phyloP scores from a whole-genome alignment of 2,113 vertebrate genomes.

The Nesogale talazaci region DNA sequence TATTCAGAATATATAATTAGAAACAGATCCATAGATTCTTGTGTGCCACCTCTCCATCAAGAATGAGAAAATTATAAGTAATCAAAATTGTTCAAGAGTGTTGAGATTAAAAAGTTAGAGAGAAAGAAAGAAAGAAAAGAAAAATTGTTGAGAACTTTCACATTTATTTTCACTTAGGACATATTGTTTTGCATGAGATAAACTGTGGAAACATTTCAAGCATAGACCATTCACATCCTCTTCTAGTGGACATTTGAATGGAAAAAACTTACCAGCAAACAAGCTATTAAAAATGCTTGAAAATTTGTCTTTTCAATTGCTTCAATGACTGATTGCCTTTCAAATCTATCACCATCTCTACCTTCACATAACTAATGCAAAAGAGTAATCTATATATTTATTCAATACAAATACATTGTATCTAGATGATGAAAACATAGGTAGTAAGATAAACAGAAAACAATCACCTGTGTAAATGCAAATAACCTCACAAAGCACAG shows the following conservation, averaged over 20 bases:
- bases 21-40: not conserved
- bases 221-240: not conserved
- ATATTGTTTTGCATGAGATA: not conserved
- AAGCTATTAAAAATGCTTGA: too few relatives aligned
- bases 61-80: too few relatives aligned
- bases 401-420: not conserved
- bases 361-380: too few relatives aligned
- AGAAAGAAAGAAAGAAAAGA: not conserved
- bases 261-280: too few relatives aligned
- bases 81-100: not conserved
- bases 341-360: not conserved
- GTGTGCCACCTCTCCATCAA: not conserved
- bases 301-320: too few relatives aligned
- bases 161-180: not conserved
- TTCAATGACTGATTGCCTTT: too few relatives aligned
- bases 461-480: not conserved
- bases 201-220: not conserved
- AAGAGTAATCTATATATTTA: not conserved
- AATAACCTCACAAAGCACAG: not conserved
- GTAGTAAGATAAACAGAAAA: not conserved
- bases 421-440: not conserved
- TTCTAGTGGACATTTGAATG: not conserved
- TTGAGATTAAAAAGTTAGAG: not conserved
- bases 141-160: not conserved
- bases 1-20: not conserved